Conservation (phyloP, 2,797 vertebrate species). For the Hoplostethus mediterraneus region DNA sequence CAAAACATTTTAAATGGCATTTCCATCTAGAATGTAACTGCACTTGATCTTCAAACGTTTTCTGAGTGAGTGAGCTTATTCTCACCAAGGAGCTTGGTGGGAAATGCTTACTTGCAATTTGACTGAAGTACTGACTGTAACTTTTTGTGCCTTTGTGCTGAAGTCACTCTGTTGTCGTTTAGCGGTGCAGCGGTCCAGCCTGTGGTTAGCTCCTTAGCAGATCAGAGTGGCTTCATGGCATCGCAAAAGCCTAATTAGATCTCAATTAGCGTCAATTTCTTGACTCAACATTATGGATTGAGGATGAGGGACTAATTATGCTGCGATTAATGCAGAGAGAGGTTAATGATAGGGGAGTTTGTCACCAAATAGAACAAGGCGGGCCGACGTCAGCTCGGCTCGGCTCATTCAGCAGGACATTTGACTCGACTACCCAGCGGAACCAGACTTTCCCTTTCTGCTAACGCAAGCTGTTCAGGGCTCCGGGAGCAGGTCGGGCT, state of each 20-base stretch:
- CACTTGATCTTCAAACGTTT: not conserved
- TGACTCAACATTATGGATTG: conserved; percentile 76
- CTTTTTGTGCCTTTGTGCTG: conserved; percentile 40
- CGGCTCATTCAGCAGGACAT: not conserved
- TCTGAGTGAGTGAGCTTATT: conserved; percentile 15
- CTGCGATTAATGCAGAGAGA: conserved; percentile 69
- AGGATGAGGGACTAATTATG: conserved; percentile 74
- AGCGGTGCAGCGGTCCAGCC: conserved; percentile 11
- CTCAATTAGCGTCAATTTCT: conserved; percentile 75
- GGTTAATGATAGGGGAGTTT: conserved; percentile 71
- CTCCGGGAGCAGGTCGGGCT: conserved; percentile 35
- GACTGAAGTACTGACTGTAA: conserved; percentile 12
- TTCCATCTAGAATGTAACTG: not conserved
- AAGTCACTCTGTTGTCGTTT: conserved; percentile 36
- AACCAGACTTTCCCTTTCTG: conserved; percentile 32
- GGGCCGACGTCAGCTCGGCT: conserved; percentile 15
- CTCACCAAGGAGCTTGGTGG: conserved; percentile 14
- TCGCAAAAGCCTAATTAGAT: conserved; percentile 76
- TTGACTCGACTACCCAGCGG: not conserved
- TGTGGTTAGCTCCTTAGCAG: conserved; percentile 44
- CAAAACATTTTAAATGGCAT: conserved; percentile 25
- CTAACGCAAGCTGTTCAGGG: conserved; percentile 57
- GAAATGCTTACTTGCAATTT: conserved; percentile 50
- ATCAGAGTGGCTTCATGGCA: conserved; percentile 55
- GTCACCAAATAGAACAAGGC: conserved; percentile 52